Base-by-base conservation (phyloP, 1,140 invertebrate species). In the Zaprionus ornatus region DNA sequence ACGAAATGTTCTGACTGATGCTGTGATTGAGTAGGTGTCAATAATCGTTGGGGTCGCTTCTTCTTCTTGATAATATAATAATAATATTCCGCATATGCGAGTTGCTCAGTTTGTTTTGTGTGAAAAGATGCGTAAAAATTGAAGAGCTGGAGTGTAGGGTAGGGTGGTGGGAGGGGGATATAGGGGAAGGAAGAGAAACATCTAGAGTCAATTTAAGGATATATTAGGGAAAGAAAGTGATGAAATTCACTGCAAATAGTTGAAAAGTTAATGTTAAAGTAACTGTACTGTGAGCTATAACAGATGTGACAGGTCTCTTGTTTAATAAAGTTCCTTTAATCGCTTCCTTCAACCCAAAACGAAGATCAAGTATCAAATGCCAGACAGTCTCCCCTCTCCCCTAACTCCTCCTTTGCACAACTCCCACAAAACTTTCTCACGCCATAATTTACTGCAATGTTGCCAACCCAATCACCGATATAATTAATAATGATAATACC, bases 381-480 rank as follows among this genome's bases (percentile, higher is more conserved):
- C n/a, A 37, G 40, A 29, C n/a, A 17, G 0, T 40, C 19, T 48
- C 4, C 9, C 19, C 45, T 3, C 19, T 5, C 19, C 19, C 45
- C 10, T 15, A 12, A 1, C 45, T 15, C 12, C 13, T 62, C 13
- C 27, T n/a, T 23, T 64, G 19, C 13, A 19, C 50, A 40, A 35
- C 70, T 73, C 70, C 71, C 64, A 79, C 57, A 79, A 29, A 60
- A 83, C 83, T 83, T 87, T 87, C 83, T 88, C 83, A 87, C 84
- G 83, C 74, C 80, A 80, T 80, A 67, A 78, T 83, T 82, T 74
- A 57, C 57, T 65, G 48, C 81, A 73, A 70, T 68, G 62, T 69
- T 76, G 72, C 37, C 82, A 86, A 87, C 83, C 84, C 84, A 88
- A 87, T 87, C 84, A 87, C 84, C 83, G 84, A 87, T 88, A 87